Conservation (phyloP, 2,888 invertebrate species). For the Cosmia pyralina region DNA sequence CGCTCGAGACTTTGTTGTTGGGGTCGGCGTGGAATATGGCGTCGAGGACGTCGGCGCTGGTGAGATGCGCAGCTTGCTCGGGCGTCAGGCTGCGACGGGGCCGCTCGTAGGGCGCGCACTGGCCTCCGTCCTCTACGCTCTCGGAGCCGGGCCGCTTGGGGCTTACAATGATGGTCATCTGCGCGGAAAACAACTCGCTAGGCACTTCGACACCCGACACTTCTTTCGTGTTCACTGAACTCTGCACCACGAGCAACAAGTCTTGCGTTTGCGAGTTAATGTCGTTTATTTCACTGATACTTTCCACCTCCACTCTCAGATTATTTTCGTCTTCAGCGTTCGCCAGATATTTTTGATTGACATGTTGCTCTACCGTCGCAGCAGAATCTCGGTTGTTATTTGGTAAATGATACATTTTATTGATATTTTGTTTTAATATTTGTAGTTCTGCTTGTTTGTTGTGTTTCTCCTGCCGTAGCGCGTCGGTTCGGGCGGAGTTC, state of each 20-base stretch:
- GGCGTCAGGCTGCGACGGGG: constrained; percentile 56
- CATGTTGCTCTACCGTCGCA: constrained; percentile 21
- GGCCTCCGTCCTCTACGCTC: background rate
- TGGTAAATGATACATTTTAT: constrained; percentile 72
- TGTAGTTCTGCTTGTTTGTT: constrained; percentile 71
- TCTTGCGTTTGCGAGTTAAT: constrained; percentile 64
- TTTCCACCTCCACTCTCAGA: constrained; percentile 76
- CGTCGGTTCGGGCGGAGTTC: constrained; percentile 39
- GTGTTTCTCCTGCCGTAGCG: constrained; percentile 50
- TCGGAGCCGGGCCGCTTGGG: constrained; percentile 67
- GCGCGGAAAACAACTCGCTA: constrained; percentile 60
- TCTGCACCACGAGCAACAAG: constrained; percentile 74
- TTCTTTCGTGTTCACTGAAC: constrained; percentile 68
- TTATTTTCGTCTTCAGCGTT: constrained; percentile 64
- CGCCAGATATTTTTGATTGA: background rate
- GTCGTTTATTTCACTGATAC: constrained; percentile 66
- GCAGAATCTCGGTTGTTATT: constrained; percentile 41
- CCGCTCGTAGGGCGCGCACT: background rate
- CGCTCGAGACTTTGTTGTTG: constrained; percentile 67
- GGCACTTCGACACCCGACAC: constrained; percentile 51
- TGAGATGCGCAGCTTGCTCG: constrained; percentile 66
- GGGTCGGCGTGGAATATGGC: constrained; percentile 72
- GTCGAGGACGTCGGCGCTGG: constrained; percentile 73
- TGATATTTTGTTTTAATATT: constrained; percentile 74
- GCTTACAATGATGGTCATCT: constrained; percentile 78